phyloP scores from a whole-genome alignment of 1,140 invertebrate genomes.

The Grapholita molesta region DNA sequence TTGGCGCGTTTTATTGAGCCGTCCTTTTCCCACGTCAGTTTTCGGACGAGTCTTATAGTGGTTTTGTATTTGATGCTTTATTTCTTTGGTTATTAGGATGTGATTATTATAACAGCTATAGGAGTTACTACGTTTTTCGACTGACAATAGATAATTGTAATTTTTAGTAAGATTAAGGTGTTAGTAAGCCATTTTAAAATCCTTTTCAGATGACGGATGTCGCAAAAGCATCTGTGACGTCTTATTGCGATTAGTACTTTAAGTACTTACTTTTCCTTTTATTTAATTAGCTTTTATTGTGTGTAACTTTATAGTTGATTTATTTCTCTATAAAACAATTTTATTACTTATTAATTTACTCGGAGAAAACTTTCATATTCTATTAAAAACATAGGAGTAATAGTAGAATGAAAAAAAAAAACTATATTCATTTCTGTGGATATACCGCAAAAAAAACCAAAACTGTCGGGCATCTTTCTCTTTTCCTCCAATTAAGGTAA shows the following conservation, averaged over 20 bases:
- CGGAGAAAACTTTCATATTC: too few relatives aligned
- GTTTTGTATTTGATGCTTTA: neutral
- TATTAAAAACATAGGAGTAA: too few relatives aligned
- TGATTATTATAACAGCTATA: neutral
- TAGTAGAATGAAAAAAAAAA: too few relatives aligned
- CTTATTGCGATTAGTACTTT: neutral
- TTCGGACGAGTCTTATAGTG: neutral
- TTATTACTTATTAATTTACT: too few relatives aligned
- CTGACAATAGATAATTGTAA: neutral
- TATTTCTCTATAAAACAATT: too few relatives aligned
- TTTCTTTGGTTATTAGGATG: neutral
- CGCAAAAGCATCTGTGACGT: neutral
- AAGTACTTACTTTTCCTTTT: neutral
- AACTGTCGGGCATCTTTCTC: too few relatives aligned
- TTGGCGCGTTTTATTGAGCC: slow-evolving; percentile 42
- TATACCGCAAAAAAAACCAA: too few relatives aligned
- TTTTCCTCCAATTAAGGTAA: too few relatives aligned
- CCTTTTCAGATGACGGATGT: slow-evolving; percentile 4
- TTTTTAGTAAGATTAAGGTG: neutral
- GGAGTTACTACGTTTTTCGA: neutral
- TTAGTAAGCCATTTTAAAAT: slow-evolving; percentile 1
- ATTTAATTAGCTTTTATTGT: neutral
- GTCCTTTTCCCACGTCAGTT: slow-evolving; percentile 39
- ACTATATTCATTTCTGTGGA: too few relatives aligned
- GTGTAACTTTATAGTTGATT: too few relatives aligned